Percentiles rank a stretch among this genome's conserved stretches.
Conservation (phyloP, 64 coral and sea anemone species). For the Acropora tenuis region DNA sequence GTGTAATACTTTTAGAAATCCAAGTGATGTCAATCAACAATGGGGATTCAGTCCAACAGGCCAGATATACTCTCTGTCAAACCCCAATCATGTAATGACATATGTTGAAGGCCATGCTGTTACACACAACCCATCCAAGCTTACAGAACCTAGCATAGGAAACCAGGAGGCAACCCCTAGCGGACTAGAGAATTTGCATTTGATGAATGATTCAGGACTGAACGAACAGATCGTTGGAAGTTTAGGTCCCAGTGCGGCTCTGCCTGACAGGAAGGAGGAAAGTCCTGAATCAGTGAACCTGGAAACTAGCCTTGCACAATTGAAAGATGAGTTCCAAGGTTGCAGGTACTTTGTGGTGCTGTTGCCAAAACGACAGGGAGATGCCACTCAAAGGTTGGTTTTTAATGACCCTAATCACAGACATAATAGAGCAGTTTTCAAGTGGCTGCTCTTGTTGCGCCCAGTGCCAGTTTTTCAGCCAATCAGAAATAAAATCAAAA, state of each 20-base stretch:
- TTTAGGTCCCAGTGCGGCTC: conserved; percentile 17
- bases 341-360: conserved; percentile 42
- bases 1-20: conserved; percentile 30
- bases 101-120: conserved; percentile 69
- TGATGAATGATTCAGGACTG: not conserved
- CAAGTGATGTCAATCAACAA: conserved; percentile 67
- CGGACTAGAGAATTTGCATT: conserved; percentile 10
- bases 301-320: conserved; percentile 23
- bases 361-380: conserved; percentile 51
- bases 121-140: not conserved
- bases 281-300: not conserved
- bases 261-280: not conserved
- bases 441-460: no score
- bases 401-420: not conserved
- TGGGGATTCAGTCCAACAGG: conserved; percentile 94
- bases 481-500: no score
- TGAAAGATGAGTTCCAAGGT: conserved; percentile 68
- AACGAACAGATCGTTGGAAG: not conserved
- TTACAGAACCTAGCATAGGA: not conserved
- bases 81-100: conserved; percentile 74
- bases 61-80: conserved; percentile 86
- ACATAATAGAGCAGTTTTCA: no score
- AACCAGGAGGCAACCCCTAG: not conserved
- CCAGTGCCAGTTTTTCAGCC: no score
- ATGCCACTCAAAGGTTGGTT: conserved; percentile 65